Evolutionary conservation across 2,113 vertebrate species (phyloP).

Genomic region (Pyrgilauda ruficollis): DNA sequence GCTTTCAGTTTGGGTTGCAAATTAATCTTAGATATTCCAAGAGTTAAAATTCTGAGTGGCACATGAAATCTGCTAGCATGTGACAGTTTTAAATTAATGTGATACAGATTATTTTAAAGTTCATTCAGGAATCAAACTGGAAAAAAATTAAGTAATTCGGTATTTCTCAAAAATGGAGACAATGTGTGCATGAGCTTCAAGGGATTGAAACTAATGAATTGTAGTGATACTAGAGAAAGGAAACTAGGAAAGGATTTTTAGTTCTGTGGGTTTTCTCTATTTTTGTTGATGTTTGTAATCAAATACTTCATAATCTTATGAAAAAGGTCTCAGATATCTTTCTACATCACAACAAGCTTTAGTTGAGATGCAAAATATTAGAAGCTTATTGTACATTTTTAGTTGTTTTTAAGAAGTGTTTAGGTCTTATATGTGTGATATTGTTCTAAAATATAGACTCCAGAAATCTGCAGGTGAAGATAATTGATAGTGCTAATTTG

Average conservation of each 20-base stretch:
- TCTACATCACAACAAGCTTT: not conserved
- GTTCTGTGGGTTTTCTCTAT: not conserved
- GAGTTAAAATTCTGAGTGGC: not conserved
- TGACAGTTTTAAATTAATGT: not conserved
- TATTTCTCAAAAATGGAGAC: not conserved
- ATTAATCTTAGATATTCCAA: not conserved
- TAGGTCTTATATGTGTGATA: not conserved
- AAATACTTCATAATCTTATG: not conserved
- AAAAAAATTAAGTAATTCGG: rapidly evolving
- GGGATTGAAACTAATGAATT: not conserved
- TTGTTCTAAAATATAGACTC: not conserved
- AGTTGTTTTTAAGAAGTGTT: not conserved
- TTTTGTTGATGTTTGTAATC: not conserved
- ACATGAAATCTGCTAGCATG: not conserved
- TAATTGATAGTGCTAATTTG: not conserved
- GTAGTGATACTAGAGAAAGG: not conserved
- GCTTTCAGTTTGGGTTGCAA: not conserved
- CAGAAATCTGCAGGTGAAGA: not conserved
- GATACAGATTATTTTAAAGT: not conserved
- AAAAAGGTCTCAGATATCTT: not conserved
- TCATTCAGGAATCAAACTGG: not conserved
- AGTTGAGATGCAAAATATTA: not conserved
- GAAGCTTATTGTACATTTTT: not conserved
- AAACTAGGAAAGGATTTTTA: not conserved
- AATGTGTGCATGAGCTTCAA: not conserved